Evolutionary conservation across 1,140 invertebrate genomes (phyloP).

Genomic region (Vanessa atalanta): DNA sequence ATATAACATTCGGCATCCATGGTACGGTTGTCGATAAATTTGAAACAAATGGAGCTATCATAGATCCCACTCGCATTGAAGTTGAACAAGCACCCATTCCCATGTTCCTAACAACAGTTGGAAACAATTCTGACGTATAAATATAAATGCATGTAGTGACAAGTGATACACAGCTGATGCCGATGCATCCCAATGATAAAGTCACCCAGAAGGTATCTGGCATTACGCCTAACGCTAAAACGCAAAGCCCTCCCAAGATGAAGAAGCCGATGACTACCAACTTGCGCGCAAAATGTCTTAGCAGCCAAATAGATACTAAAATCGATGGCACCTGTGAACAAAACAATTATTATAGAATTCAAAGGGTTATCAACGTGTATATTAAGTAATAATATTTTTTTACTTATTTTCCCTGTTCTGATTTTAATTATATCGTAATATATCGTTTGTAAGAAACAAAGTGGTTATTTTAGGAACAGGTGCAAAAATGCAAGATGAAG

Average conservation of each 20-base stretch:
- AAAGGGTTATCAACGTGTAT: neutral
- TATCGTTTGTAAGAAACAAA: too few relatives aligned
- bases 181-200: conserved; percentile 71
- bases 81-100: conserved; percentile 85
- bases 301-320: conserved; percentile 58
- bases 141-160: conserved; percentile 85
- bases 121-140: conserved; percentile 85
- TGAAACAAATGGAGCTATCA: conserved; percentile 84
- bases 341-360: neutral
- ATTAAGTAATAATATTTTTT: too few relatives aligned
- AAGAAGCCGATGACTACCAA: conserved; percentile 48
- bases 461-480: too few relatives aligned
- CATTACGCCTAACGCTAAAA: conserved; percentile 53
- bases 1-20: conserved; percentile 86
- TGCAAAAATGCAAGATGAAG: too few relatives aligned
- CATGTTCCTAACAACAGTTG: conserved; percentile 85
- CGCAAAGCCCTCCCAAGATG: conserved; percentile 53
- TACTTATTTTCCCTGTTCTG: too few relatives aligned
- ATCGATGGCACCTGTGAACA: conserved; percentile 64
- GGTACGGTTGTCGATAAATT: conserved; percentile 69
- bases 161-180: conserved; percentile 84
- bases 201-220: conserved; percentile 56
- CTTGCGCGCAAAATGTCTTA: conserved; percentile 57
- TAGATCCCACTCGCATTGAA: conserved; percentile 85
- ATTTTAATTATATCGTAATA: too few relatives aligned